phyloP scores from a whole-genome alignment of 2,113 vertebrate species.

The Epinephelus fuscoguttatus region DNA sequence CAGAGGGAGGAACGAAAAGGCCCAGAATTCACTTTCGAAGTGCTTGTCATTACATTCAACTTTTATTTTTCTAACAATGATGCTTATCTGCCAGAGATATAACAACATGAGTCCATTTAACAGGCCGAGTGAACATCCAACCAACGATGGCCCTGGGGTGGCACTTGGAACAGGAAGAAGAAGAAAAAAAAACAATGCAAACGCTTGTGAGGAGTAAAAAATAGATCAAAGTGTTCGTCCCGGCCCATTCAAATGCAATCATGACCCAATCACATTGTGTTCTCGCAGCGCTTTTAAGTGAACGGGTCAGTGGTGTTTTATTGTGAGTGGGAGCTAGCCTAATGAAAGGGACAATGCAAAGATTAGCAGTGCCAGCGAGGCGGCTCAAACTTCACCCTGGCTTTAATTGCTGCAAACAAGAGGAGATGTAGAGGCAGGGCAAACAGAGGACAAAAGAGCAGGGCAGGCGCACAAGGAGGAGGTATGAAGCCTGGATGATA shows the following conservation, averaged over 20 bases:
- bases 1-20: slow-evolving; percentile 6
- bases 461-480: slow-evolving; percentile 71
- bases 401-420: slow-evolving; percentile 91
- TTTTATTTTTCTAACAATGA: slow-evolving; percentile 55
- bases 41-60: slow-evolving; percentile 6
- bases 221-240: slow-evolving; percentile 89
- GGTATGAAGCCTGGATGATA: slow-evolving; percentile 65
- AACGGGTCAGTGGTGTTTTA: slow-evolving; percentile 87
- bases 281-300: slow-evolving; percentile 84
- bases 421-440: slow-evolving; percentile 83
- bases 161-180: slow-evolving; percentile 55
- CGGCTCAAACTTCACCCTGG: slow-evolving; percentile 87
- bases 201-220: slow-evolving; percentile 57
- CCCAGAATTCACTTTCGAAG: slow-evolving; percentile 14
- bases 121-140: slow-evolving; percentile 68
- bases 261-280: slow-evolving; percentile 87
- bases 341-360: slow-evolving; percentile 90
- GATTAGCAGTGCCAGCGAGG: slow-evolving; percentile 90
- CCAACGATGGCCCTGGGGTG: slow-evolving; percentile 74
- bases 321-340: slow-evolving; percentile 87
- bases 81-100: slow-evolving; percentile 12
- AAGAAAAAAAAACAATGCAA: slow-evolving; percentile 23
- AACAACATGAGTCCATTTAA: slow-evolving; percentile 62
- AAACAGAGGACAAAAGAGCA: slow-evolving; percentile 86
- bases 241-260: slow-evolving; percentile 88